Percentiles rank a stretch among this genome's conserved stretches.
Conservation (phyloP, 2,113 vertebrate genomes). For the Meleagris gallopavo region DNA sequence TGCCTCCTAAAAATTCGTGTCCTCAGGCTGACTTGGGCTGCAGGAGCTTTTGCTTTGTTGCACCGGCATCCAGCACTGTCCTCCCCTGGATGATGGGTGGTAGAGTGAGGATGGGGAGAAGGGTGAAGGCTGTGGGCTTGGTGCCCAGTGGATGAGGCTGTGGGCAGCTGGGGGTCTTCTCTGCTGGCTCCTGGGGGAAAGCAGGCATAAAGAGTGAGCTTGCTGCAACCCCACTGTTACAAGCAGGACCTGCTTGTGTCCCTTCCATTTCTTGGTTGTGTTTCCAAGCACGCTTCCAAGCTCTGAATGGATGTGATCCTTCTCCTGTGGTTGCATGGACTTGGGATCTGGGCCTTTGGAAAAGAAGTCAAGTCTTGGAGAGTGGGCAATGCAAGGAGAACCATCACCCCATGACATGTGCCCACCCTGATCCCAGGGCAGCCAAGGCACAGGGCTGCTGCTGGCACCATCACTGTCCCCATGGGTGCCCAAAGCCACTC, state of each 20-base stretch:
- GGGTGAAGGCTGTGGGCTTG: neutral
- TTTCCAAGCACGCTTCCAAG: neutral
- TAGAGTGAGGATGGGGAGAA: neutral
- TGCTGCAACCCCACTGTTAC: neutral
- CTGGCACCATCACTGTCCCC: neutral
- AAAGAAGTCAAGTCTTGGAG: neutral
- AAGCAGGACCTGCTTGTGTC: neutral
- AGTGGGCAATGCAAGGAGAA: neutral
- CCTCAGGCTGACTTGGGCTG: neutral
- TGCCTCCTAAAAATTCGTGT: neutral
- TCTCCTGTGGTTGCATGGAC: neutral
- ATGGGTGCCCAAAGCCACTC: neutral
- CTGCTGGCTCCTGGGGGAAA: neutral
- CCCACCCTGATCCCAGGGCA: neutral
- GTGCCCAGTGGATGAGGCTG: accelerated
- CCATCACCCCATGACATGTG: accelerated
- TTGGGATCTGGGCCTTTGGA: neutral
- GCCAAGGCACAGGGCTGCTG: neutral
- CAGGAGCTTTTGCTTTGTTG: neutral
- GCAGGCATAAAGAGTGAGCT: neutral
- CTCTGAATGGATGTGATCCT: neutral
- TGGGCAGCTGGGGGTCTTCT: neutral
- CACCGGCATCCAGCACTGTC: neutral
- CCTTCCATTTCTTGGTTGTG: neutral
- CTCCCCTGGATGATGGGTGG: neutral